A percentile compares a stretch with the other conserved stretches of the same genome.
Evolutionary conservation across 2,888 invertebrate species (phyloP).

Genomic region (Eilema griseolum): DNA sequence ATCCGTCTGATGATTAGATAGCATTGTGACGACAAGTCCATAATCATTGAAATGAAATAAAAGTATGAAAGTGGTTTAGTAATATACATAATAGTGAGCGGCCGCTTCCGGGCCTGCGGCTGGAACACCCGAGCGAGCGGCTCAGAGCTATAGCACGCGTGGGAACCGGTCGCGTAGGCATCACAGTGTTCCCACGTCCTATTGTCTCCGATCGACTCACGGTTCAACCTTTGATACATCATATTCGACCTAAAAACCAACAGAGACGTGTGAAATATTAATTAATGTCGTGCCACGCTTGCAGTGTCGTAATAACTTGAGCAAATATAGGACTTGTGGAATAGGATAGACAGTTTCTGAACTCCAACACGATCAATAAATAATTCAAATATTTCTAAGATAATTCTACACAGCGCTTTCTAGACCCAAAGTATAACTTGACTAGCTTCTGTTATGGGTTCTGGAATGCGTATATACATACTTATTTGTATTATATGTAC

Average conservation of each 20-base stretch:
- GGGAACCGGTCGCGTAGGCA: slow-evolving; percentile 58
- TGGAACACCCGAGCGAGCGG: slow-evolving; percentile 22
- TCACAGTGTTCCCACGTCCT: slow-evolving; percentile 65
- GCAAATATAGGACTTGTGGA: not conserved
- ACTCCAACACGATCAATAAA: not conserved
- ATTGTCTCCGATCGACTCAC: slow-evolving; percentile 59
- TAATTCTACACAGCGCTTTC: not conserved
- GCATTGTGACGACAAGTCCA: not conserved
- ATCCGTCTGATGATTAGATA: slow-evolving; percentile 8
- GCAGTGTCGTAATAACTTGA: not conserved
- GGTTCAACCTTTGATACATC: slow-evolving; percentile 58
- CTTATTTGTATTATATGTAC: too few relatives aligned
- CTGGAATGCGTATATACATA: too few relatives aligned
- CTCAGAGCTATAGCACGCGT: slow-evolving; percentile 50
- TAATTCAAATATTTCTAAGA: not conserved
- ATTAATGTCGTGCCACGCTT: slow-evolving; percentile 4
- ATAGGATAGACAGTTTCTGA: not conserved
- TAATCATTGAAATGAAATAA: slow-evolving; percentile 3
- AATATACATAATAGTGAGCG: slow-evolving; percentile 37
- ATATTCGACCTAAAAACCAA: slow-evolving; percentile 58
- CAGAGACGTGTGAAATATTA: slow-evolving; percentile 37
- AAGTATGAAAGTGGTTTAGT: slow-evolving; percentile 37
- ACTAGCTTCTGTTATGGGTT: not conserved
- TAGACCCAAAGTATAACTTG: not conserved
- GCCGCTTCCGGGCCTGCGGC: slow-evolving; percentile 44